Percentiles rank a stretch among this genome's conserved stretches.
These are phyloP conservation scores for Tragelaphus strepsiceros DNA, from an alignment of 2,113 vertebrate species.

Conservation along the genomic window DNA sequence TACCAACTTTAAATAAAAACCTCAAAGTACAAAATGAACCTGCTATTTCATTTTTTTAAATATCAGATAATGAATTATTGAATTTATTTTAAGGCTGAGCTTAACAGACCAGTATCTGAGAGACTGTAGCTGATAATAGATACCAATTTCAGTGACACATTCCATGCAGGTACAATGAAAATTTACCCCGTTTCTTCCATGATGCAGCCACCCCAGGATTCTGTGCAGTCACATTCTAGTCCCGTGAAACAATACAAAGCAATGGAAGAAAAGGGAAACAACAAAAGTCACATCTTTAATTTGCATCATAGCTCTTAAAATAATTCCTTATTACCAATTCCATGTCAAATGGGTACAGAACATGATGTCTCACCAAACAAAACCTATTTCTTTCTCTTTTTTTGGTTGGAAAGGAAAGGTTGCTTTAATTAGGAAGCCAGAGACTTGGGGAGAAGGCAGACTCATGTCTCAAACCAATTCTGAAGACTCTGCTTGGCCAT, in stretches of 20 bases:
- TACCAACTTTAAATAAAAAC: conserved; percentile 53
- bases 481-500: background rate
- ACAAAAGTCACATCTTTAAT: conserved; percentile 37
- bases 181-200: conserved; percentile 97
- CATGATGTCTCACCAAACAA: background rate
- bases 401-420: background rate
- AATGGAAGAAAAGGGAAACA: conserved; percentile 56
- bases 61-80: conserved; percentile 40
- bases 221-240: conserved; percentile 93
- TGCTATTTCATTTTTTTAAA: conserved; percentile 44
- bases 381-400: background rate
- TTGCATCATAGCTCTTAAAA: background rate
- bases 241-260: conserved; percentile 67
- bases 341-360: background rate
- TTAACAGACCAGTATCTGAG: background rate
- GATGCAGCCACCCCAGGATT: conserved; percentile 92
- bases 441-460: background rate
- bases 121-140: background rate
- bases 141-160: background rate
- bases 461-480: background rate
- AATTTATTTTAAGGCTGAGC: conserved; percentile 32
- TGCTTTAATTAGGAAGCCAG: background rate
- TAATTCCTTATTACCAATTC: background rate
- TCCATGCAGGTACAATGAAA: background rate
- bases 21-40: conserved; percentile 54